Conservation (phyloP, 2,888 invertebrate species). For the Pteria penguin region DNA sequence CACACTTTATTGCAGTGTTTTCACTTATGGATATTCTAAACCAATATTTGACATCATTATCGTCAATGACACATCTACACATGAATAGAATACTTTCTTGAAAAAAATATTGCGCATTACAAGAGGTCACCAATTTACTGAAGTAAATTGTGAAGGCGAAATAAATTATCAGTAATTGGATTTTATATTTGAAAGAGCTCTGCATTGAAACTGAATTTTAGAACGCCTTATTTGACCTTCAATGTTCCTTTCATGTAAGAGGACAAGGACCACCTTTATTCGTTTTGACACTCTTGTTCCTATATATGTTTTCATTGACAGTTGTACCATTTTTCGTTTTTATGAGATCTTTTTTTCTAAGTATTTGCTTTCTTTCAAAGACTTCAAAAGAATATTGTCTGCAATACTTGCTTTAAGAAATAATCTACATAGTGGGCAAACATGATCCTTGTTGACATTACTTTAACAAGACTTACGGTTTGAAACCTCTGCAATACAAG, state of each 20-base stretch:
- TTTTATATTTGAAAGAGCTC: neutral
- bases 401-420: neutral
- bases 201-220: neutral
- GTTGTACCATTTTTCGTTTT: too few relatives aligned
- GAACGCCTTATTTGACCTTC: neutral
- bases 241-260: neutral
- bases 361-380: neutral
- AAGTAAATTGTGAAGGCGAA: neutral
- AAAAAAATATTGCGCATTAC: neutral
- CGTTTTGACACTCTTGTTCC: neutral
- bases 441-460: neutral
- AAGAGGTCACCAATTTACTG: neutral
- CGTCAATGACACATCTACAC: too few relatives aligned
- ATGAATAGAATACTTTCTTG: neutral
- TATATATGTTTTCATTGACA: neutral
- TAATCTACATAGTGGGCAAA: neutral
- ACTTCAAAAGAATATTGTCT: neutral
- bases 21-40: too few relatives aligned
- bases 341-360: too few relatives aligned
- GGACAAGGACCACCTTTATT: neutral
- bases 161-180: neutral
- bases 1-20: too few relatives aligned
- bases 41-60: too few relatives aligned
- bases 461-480: neutral
- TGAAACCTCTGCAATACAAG: neutral